Evolutionary conservation across 2,113 vertebrate species (phyloP), one percentile per base, ranked within the genome.

Genomic region (Ceratotherium simum): DNA sequence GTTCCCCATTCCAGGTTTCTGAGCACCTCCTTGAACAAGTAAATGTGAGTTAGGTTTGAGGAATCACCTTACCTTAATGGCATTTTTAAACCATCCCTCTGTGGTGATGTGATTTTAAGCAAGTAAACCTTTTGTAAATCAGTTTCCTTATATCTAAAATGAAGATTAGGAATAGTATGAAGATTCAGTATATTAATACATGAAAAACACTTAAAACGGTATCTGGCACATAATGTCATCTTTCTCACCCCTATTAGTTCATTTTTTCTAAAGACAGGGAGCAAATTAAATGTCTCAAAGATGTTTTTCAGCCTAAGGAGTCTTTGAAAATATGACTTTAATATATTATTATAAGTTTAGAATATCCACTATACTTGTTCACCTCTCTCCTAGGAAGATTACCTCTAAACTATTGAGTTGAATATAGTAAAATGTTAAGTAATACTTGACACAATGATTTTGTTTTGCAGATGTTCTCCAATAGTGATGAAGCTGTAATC

Each of bases 401-500:
- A 36, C 36, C 20, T 91, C 27, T 87, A 58, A 96, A 64, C 18
- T 90, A 21, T 84, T 92, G 31, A 95, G 20, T 58, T 82, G n/a
- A 95, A 92, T 9, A 6, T 89, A 69, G 65, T 92, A 82, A 91
- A 94, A 94, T 97, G n/a, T 93, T 95, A 83, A 90, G 70, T 97
- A 93, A 96, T 54, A 70, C 14, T 95, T 97, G 20, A 78, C 58
- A 79, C 72, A 92, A 29, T 75, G 60, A 69, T 95, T 97, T 96
- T 98, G 29, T 97, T 70, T 98, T 98, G 67, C 99, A 99, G 99
- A 99, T 99, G 99, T 99, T 99, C 99, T 99, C 99, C 98, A 99
- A 99, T 99, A 99, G 99, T 0, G 99, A 99, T 33, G 99, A 99
- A 98, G 99, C 99, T 69, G 99, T 99, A 83, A 99, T 99, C 98